Percentiles rank a stretch among this genome's conserved stretches.
These are phyloP conservation scores for Apis florea DNA, from an alignment of 1,140 invertebrate genomes.

Conservation along the genomic window DNA sequence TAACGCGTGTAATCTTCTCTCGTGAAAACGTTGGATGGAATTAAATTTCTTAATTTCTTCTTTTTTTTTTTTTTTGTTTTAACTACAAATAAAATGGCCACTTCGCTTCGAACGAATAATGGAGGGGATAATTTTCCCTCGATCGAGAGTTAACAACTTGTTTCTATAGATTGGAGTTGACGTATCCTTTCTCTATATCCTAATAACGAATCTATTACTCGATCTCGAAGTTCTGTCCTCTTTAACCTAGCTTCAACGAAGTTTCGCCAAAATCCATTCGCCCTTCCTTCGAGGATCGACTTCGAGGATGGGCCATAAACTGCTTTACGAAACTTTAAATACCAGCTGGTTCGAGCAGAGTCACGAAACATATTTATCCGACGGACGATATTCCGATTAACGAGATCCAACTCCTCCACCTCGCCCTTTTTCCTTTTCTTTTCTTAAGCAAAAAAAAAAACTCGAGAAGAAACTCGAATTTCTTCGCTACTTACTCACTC, in stretches of 20 bases:
- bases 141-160: neutral
- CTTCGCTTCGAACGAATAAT: neutral
- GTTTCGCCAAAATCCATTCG: conserved; percentile 24
- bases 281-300: neutral
- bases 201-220: conserved; percentile 25
- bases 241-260: conserved; percentile 23
- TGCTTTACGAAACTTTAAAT: conserved; percentile 38
- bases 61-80: too few species aligned
- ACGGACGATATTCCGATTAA: neutral
- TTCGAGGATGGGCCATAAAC: neutral
- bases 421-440: too few species aligned
- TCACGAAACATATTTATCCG: conserved; percentile 39
- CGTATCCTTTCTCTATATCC: neutral
- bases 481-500: too few species aligned
- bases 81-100: too few species aligned
- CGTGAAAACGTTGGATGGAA: neutral
- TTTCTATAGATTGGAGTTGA: neutral
- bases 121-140: neutral
- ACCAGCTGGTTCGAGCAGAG: neutral
- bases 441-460: too few species aligned
- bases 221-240: conserved; percentile 12
- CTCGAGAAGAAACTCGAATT: too few species aligned
- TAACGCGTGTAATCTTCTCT: neutral
- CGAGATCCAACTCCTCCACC: neutral
- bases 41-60: neutral